Evolutionary conservation across 1,140 invertebrate genomes (phyloP).

Genomic region (Drosophila teissieri): DNA sequence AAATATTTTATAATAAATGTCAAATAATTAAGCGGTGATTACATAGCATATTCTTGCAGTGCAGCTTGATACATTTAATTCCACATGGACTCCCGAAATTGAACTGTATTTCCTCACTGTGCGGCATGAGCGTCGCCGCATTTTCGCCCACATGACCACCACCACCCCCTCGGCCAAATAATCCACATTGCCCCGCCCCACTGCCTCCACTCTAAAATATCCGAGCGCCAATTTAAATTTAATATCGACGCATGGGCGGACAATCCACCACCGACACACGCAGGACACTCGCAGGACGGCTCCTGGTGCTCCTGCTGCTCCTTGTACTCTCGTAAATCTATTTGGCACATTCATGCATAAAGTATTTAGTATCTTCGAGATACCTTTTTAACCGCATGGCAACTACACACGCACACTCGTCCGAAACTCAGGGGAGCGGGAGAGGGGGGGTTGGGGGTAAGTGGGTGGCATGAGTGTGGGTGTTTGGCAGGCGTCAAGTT

Average conservation of each 20-base stretch:
- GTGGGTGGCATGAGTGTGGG: neutral
- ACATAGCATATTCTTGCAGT: neutral
- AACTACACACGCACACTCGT: constrained; percentile 67
- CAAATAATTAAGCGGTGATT: too few relatives aligned
- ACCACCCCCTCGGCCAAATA: neutral
- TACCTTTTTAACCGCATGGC: constrained; percentile 80
- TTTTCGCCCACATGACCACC: constrained; percentile 13
- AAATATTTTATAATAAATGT: too few relatives aligned
- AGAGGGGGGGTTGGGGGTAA: neutral
- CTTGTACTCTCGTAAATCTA: constrained; percentile 72
- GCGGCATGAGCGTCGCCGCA: constrained; percentile 3
- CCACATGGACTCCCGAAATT: neutral
- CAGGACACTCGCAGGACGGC: constrained; percentile 20
- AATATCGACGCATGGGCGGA: constrained; percentile 73
- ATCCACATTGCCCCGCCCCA: neutral
- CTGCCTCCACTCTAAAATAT: constrained; percentile 64
- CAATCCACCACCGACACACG: constrained; percentile 53
- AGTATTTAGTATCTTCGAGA: constrained; percentile 83
- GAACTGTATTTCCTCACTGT: neutral
- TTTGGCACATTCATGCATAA: constrained; percentile 83
- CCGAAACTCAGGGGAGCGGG: constrained; percentile 1
- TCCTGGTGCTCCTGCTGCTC: constrained; percentile 13
- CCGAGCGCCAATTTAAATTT: constrained; percentile 82
- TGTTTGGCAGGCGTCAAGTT: constrained; percentile 59
- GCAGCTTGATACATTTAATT: too few relatives aligned